phyloP scores from a whole-genome alignment of 1,140 invertebrate species.

The Conopomorpha cramerella region DNA sequence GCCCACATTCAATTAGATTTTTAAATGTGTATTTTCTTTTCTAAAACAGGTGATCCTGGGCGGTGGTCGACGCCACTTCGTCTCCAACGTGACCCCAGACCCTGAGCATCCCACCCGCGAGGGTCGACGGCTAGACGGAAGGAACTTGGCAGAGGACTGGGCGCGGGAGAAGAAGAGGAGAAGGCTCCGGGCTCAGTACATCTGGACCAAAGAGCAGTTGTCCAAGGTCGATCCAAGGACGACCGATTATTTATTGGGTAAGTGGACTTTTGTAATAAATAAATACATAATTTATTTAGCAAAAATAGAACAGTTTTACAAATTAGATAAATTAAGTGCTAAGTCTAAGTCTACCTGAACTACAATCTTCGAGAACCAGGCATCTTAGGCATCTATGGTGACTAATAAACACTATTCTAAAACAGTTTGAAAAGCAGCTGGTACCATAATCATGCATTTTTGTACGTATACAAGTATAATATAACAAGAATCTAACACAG shows the following conservation, averaged over 20 bases:
- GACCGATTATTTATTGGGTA: slow-evolving; percentile 71
- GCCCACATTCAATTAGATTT: too few species aligned
- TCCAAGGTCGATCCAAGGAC: slow-evolving; percentile 64
- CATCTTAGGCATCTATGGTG: too few species aligned
- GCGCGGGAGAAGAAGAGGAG: slow-evolving; percentile 64
- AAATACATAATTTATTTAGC: slow-evolving; percentile 4
- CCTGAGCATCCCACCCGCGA: slow-evolving; percentile 63
- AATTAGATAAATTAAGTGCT: too few species aligned
- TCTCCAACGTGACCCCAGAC: slow-evolving; percentile 65
- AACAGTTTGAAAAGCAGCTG: background rate
- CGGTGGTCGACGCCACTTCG: slow-evolving; percentile 69
- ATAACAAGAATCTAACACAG: too few species aligned
- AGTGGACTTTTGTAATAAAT: slow-evolving; percentile 36
- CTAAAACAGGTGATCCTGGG: slow-evolving; percentile 64
- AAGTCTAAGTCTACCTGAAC: too few species aligned
- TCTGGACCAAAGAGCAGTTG: slow-evolving; percentile 66
- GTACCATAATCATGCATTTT: too few species aligned
- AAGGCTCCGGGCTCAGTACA: slow-evolving; percentile 63
- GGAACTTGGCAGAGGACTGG: slow-evolving; percentile 77
- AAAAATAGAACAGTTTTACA: too few species aligned
- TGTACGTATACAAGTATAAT: too few species aligned
- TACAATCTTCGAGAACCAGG: too few species aligned
- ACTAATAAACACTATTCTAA: slow-evolving; percentile 7
- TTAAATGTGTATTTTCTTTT: slow-evolving; percentile 28
- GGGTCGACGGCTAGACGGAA: slow-evolving; percentile 67